Conservation (phyloP, 2,113 vertebrate species). For the Cervus canadensis region DNA sequence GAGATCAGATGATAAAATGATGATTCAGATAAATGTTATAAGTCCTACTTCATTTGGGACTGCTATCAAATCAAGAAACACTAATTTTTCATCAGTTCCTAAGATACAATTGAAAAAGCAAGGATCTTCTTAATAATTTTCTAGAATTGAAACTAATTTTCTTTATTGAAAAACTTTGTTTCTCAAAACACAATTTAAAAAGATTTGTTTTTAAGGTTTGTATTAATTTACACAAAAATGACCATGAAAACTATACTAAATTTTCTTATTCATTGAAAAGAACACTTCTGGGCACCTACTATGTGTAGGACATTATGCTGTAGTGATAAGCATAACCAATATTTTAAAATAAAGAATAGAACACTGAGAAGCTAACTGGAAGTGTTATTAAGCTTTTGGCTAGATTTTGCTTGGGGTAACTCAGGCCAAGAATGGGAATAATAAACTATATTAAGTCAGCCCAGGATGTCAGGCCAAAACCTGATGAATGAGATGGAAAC, state of each 20-base stretch:
- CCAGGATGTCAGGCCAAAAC: not conserved
- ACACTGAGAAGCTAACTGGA: not conserved
- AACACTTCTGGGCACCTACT: not conserved
- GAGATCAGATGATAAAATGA: not conserved
- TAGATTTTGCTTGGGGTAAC: not conserved
- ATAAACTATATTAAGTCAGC: not conserved
- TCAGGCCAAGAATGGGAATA: conserved; percentile 7
- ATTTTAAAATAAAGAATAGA: not conserved
- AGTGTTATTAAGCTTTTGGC: conserved; percentile 4
- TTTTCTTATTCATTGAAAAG: not conserved
- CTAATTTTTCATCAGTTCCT: not conserved
- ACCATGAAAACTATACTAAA: not conserved
- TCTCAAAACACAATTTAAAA: not conserved
- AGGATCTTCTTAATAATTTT: not conserved
- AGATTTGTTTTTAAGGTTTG: not conserved
- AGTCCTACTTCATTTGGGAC: not conserved
- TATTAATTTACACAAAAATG: not conserved
- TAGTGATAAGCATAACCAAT: not conserved
- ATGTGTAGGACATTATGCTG: not conserved
- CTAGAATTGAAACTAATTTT: not conserved
- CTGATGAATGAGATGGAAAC: conserved; percentile 42
- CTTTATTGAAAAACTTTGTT: not conserved
- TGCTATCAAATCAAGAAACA: not conserved
- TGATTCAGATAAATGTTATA: not conserved
- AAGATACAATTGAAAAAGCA: not conserved